Evolutionary conservation across 1,140 invertebrate genomes (phyloP), one percentile per base, ranked within the genome.

Genomic region (Scaptomyza pallida): DNA sequence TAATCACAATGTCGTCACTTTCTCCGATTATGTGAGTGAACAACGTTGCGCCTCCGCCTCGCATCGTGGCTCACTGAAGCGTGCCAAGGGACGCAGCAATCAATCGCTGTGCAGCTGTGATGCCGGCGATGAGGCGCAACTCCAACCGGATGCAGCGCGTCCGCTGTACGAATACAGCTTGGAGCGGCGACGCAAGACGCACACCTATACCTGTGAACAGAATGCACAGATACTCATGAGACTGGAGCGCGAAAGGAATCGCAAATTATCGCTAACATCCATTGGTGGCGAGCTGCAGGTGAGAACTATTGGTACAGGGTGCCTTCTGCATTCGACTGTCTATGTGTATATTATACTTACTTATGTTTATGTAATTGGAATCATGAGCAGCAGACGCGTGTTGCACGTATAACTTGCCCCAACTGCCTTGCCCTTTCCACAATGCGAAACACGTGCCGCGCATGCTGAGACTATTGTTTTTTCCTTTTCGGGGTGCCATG

Each of bases 161-260:
- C 90, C 90, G 17, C 44, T 91, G 9, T 91, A 89, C 61, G 89
- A 91, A 52, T 91, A 91, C 56, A 91, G 90, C 21, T 50, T 91
- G 65, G 90, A 91, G 76, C 76, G 90, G 1, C 81, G 88, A 16
- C 89, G 83, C 44, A 91, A 91, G 64, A 80, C 74, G 10, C 90
- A 91, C 69, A 91, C 90, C 19, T 91, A 91, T 56, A 89, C 75
- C 50, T 91, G 90, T 63, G 90, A 91, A 62, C 90, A 91, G 60
- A 91, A 91, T 60, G 90, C 90, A 52, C 90, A 91, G 57, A 91
- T 91, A 74, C 82, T 91, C 51, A 86, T 91, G 77, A 78, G 90
- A 79, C 82, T 91, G 61, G 90, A 91, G 70, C 88, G 90, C 61
- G 90, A 91, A 44, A 81, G 89, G 23, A 90, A 90, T 77, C 83